A percentile compares a stretch with the other conserved stretches of the same genome.
Conservation (phyloP, 2,113 vertebrate genomes). For the Anser cygnoides region DNA sequence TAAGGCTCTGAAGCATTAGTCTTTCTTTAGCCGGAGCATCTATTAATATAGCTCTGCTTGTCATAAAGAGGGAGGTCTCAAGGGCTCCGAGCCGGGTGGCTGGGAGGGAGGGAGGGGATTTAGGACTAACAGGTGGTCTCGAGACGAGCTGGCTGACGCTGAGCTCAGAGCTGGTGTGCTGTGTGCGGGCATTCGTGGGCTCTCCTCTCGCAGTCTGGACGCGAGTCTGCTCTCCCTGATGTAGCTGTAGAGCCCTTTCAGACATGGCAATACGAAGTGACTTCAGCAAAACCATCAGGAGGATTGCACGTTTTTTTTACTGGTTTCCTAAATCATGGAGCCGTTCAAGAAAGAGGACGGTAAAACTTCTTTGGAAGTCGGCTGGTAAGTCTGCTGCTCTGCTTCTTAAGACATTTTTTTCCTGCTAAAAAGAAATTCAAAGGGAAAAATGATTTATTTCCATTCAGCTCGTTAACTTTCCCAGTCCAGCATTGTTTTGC, state of each 20-base stretch:
- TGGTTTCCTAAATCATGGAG: constrained; percentile 72
- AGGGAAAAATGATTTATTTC: not conserved
- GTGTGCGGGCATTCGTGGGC: not conserved
- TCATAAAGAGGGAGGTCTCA: constrained; percentile 66
- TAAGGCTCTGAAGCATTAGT: constrained; percentile 27
- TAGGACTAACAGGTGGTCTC: constrained; percentile 76
- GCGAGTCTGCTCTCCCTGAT: not conserved
- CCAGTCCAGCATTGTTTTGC: not conserved
- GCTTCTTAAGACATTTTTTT: not conserved
- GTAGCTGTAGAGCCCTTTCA: not conserved
- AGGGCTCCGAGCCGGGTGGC: constrained; percentile 42
- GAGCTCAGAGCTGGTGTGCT: constrained; percentile 57
- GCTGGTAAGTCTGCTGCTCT: constrained; percentile 59
- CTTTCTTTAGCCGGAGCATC: constrained; percentile 71
- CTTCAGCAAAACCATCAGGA: constrained; percentile 74
- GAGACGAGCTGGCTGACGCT: constrained; percentile 64
- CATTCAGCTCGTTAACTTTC: not conserved
- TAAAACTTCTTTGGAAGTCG: constrained; percentile 71
- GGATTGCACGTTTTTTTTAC: constrained; percentile 69
- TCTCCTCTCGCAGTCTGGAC: not conserved
- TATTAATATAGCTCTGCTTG: constrained; percentile 72
- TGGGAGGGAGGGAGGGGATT: constrained; percentile 75
- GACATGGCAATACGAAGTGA: constrained; percentile 72
- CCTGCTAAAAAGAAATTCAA: not conserved
- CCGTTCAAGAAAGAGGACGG: constrained; percentile 63